Conservation (phyloP, 2,888 invertebrate species). For the Folsomia manolachei region DNA sequence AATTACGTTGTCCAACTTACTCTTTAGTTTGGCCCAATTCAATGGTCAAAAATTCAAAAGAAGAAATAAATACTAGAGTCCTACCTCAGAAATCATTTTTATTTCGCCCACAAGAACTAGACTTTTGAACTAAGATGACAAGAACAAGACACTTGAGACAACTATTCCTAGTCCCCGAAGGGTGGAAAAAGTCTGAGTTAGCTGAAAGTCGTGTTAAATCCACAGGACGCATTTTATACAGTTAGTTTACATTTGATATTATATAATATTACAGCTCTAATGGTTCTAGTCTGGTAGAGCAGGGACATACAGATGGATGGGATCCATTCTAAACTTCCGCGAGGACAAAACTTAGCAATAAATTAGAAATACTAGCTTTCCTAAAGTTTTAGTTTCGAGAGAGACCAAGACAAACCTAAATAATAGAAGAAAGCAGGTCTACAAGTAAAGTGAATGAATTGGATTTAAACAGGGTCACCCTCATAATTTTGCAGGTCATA, state of each 20-base stretch:
- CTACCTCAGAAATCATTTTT: background rate
- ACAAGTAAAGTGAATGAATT: too few relatives aligned
- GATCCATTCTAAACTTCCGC: constrained; percentile 9
- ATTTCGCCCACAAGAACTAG: background rate
- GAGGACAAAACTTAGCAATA: constrained; percentile 11
- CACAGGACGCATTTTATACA: constrained; percentile 18
- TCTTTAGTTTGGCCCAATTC: background rate
- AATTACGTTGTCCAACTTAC: background rate
- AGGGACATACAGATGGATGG: too few relatives aligned
- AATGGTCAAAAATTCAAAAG: background rate
- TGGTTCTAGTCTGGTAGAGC: background rate
- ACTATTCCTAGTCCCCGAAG: background rate
- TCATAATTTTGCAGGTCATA: too few relatives aligned
- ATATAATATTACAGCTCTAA: background rate
- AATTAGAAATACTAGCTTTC: constrained; percentile 5
- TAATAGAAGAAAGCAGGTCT: too few relatives aligned
- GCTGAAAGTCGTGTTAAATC: constrained; percentile 12
- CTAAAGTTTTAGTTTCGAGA: too few relatives aligned
- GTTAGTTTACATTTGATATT: constrained; percentile 1
- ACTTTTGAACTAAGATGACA: background rate
- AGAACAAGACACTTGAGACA: background rate
- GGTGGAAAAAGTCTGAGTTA: background rate
- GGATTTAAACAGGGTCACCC: too few relatives aligned
- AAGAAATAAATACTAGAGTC: background rate
- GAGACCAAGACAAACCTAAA: too few relatives aligned